Evolutionary conservation across 2,888 invertebrate genomes (phyloP), one percentile per base, ranked within the genome.

Genomic region (Stenoptilia bipunctidactyla): DNA sequence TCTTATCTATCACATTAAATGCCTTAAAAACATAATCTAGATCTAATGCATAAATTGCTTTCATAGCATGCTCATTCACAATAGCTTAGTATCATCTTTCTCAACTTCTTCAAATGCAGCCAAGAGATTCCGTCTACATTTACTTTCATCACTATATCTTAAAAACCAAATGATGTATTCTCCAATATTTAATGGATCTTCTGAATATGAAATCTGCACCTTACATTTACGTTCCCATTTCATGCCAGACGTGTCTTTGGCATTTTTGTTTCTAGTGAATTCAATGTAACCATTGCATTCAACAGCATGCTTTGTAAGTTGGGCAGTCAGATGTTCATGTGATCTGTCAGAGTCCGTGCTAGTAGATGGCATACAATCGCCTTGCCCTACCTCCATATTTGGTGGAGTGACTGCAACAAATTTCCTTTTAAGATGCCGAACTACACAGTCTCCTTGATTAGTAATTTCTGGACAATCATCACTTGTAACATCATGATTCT

Each of bases 221-320:
- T 87, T 89, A 55, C 88, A 88, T 36, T 86, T 86, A 40, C 88
- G 71, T 45, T 83, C 85, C 88, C 89, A 89, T 50, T 85, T 87
- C 69, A 82, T 86, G 43, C 56, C 52, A n/a, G n/a, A n/a, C n/a
- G n/a, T n/a, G 44, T 77, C 85, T 48, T 64, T 67, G 15, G 66
- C 52, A 41, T 58, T 73, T 45, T 70, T 66, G 12, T 66, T 63
- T 50, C 76, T 66, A 25, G 66, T 67, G 51, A 84, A 85, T 51
- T 80, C 73, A 39, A 85, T 65, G 42, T 70, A 79, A 27, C 84
- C 82, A 47, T 74, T 75, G 45, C 82, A 83, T 59, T 85, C 80
- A 15, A 84, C 75, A 15, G 71, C 76, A 41, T 73, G 49, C 49
- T 67, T 83, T n/a, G 74, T 70, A 42, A 83, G 51, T 45, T 77